Percentiles rank a stretch among this genome's conserved stretches.
Conservation (phyloP, 1,140 invertebrate genomes). For the Sycobia sp. region DNA sequence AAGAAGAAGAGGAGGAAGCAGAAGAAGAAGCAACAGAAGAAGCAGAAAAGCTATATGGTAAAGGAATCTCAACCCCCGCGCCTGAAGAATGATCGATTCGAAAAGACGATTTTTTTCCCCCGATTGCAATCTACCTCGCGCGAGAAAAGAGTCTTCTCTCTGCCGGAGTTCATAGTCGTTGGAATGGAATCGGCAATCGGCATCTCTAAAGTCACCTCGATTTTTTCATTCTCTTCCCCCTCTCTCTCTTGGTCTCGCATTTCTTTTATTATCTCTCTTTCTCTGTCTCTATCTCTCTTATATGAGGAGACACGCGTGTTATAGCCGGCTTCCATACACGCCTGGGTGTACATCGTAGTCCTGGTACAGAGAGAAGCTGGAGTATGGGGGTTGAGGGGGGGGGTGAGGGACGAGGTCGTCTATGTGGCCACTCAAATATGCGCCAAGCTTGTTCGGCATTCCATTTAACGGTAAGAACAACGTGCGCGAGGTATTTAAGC, state of each 20-base stretch:
- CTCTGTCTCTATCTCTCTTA: background rate
- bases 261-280: background rate
- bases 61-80: background rate
- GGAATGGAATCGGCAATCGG: conserved; percentile 15
- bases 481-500: conserved; percentile 29
- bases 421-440: conserved; percentile 25
- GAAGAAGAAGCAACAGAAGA: too few relatives aligned
- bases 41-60: too few relatives aligned
- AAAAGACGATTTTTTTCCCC: conserved; percentile 19
- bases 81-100: conserved; percentile 20
- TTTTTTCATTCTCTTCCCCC: background rate
- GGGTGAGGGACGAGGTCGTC: background rate
- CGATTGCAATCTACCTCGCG: conserved; percentile 12
- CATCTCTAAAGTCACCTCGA: conserved; percentile 2
- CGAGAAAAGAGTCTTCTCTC: too few relatives aligned
- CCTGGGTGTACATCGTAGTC: background rate
- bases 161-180: conserved; percentile 8
- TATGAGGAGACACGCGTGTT: conserved; percentile 9
- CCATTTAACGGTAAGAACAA: conserved; percentile 43
- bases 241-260: too few relatives aligned
- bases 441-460: conserved; percentile 36
- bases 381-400: too few relatives aligned
- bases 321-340: background rate
- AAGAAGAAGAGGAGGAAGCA: too few relatives aligned
- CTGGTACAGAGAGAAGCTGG: too few relatives aligned